phyloP scores from a whole-genome alignment of 2,888 invertebrate species.

The Atherix ibis region DNA sequence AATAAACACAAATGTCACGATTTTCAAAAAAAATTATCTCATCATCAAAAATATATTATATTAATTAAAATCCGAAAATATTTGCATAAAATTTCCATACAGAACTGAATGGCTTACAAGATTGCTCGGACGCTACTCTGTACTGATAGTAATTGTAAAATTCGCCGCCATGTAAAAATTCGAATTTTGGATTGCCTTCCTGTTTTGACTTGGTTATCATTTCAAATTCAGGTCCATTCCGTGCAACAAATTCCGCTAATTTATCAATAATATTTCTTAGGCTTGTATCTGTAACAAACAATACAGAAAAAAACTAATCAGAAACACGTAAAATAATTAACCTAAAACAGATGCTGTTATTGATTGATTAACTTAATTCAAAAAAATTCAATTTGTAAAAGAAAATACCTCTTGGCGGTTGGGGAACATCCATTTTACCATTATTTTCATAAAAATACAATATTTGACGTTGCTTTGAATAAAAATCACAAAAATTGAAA shows the following conservation, averaged over 20 bases:
- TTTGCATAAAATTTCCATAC: slow-evolving; percentile 4
- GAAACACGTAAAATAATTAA: too few species aligned
- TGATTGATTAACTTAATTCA: too few species aligned
- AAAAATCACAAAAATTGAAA: too few species aligned
- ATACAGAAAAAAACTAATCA: slow-evolving; percentile 1
- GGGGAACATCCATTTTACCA: slow-evolving; percentile 11
- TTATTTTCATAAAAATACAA: too few species aligned
- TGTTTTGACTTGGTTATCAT: slow-evolving; percentile 98
- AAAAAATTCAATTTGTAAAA: slow-evolving; percentile 2
- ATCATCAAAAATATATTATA: slow-evolving; percentile 3
- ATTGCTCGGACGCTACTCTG: slow-evolving; percentile 88
- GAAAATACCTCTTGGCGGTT: slow-evolving; percentile 13
- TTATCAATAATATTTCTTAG: slow-evolving; percentile 96
- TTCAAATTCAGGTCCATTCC: slow-evolving; percentile 99
- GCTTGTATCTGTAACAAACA: slow-evolving; percentile 53
- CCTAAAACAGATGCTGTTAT: too few species aligned
- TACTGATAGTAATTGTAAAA: slow-evolving; percentile 93
- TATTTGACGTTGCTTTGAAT: too few species aligned
- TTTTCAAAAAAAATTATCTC: neutral
- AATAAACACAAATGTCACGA: too few species aligned
- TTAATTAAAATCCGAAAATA: neutral
- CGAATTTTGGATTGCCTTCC: slow-evolving; percentile 93
- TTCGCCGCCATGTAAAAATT: slow-evolving; percentile 93
- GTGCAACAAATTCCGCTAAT: slow-evolving; percentile 94
- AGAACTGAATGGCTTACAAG: slow-evolving; percentile 58